Evolutionary conservation across 2,888 invertebrate genomes (phyloP), one percentile per base, ranked within the genome.

Genomic region (Eupithecia inturbata): DNA sequence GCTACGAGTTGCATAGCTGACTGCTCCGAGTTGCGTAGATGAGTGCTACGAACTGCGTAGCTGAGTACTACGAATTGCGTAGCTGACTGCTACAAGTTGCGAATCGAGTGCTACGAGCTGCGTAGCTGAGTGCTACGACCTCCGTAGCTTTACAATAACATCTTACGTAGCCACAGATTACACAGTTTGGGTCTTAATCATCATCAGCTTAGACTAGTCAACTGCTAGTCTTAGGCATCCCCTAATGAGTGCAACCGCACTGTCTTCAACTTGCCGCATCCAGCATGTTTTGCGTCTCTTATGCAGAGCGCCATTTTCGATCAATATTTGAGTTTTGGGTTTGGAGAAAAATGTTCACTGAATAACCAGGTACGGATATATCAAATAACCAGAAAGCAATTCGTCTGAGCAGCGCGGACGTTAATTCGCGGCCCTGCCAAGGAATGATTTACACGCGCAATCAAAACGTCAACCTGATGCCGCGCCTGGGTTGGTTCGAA

Each of bases 401-500:
- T n/a, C 82, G 16, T 22, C 62, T 62, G 62, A 31, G 19, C 80
- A 79, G 81, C 80, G 74, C 71, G 73, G 82, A 78, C 82, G 39
- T 85, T 84, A 84, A 87, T 86, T 83, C 80, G 82, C 81, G 83
- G 79, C 81, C 80, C 79, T 81, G 73, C 76, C 81, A 79, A 82
- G 81, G 79, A 81, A 84, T 88, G 86, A 88, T 88, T 88, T 87
- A 87, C 83, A 78, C 77, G 77, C 45, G 82, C 87, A 88, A 88
- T 88, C 85, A 87, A 84, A 81, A 78, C 82, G 85, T 83, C 86
- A 83, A 82, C 80, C 53, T 70, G 74, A 69, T 41, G 69, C 60
- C 72, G 62, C 62, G 39, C 39, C 39, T 66, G 66, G 39, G 22
- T 22, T 12, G 64, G 19, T 41, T 39, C 66, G 39, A 66, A 66